phyloP scores from a whole-genome alignment of 2,888 invertebrate species.

The Himalopsyche kuldschensis region DNA sequence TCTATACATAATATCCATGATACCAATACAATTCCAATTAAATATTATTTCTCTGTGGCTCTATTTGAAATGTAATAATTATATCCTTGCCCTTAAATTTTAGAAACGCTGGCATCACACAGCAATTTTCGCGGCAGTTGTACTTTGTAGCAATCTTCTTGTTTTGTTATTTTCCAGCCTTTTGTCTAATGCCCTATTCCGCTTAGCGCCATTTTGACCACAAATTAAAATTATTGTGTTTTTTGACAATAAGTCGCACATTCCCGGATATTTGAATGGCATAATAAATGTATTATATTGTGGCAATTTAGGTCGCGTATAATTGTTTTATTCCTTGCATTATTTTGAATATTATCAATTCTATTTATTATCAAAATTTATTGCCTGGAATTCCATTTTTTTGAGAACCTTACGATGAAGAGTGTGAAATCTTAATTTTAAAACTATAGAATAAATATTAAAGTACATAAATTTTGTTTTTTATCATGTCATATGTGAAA shows the following conservation, averaged over 20 bases:
- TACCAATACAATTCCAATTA: too few relatives aligned
- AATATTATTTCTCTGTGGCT: too few relatives aligned
- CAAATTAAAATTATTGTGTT: neutral
- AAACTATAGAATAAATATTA: too few relatives aligned
- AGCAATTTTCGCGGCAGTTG: neutral
- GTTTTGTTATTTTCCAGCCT: neutral
- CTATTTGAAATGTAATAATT: too few relatives aligned
- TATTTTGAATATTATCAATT: too few relatives aligned
- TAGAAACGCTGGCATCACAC: neutral
- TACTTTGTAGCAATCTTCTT: neutral
- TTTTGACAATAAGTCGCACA: neutral
- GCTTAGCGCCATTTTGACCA: neutral
- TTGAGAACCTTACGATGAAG: too few relatives aligned
- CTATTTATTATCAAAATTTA: too few relatives aligned
- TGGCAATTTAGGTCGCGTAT: neutral
- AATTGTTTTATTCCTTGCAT: neutral
- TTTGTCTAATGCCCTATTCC: neutral
- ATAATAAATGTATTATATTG: neutral
- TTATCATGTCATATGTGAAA: too few relatives aligned
- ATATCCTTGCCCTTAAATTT: neutral
- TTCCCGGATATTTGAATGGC: neutral
- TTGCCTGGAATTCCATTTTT: too few relatives aligned
- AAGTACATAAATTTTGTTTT: neutral
- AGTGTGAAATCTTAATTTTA: too few relatives aligned
- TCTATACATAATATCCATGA: too few relatives aligned